Evolutionary conservation across 2,888 invertebrate genomes (phyloP), one percentile per base, ranked within the genome.

Genomic region (Rotaria sp.): DNA sequence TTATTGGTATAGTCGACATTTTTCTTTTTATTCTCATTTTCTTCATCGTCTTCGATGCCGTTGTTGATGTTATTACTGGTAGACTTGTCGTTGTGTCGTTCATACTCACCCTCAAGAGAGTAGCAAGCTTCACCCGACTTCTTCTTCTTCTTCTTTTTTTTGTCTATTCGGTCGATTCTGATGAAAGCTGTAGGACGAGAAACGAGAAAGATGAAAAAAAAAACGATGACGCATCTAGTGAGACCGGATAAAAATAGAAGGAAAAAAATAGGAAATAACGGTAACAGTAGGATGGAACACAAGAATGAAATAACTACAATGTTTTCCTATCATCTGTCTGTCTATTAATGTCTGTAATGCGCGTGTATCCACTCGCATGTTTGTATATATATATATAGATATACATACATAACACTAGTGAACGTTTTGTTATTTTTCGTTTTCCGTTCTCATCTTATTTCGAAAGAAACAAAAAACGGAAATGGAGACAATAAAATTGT

Each of bases 61-160:
- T n/a, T 59, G 26, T 11, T 59, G 30, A 59, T 59, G 30, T 59
- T 59, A 59, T 26, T 30, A 67, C 35, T 67, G 67, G 67, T 67
- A 67, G 67, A 67, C 35, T 67, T 67, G 67, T 67, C 30, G 30
- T n/a, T 59, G n/a, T 59, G 57, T 59, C 67, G 67, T 67, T 67
- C 67, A 67, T 67, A 67, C 67, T 67, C 50, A 50, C 50, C 50
- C 50, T 50, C 50, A 67, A 67, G 35, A 35, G 67, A 67, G 67
- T 67, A 67, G 35, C 67, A 67, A 67, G 67, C 35, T 67, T 67
- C 35, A 35, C 21, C 21, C 67, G 35, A 11, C 21, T 35, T 67
- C 8, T 52, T 8, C 41, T 41, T 57, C n/a, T n/a, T n/a, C 21
- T 35, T 67, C 8, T 52, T 35, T 35, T 35, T 67, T 67, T 35